Evolutionary conservation across 2,888 invertebrate genomes (phyloP), one percentile per base, ranked within the genome.

Genomic region (Campoplex nolae): DNA sequence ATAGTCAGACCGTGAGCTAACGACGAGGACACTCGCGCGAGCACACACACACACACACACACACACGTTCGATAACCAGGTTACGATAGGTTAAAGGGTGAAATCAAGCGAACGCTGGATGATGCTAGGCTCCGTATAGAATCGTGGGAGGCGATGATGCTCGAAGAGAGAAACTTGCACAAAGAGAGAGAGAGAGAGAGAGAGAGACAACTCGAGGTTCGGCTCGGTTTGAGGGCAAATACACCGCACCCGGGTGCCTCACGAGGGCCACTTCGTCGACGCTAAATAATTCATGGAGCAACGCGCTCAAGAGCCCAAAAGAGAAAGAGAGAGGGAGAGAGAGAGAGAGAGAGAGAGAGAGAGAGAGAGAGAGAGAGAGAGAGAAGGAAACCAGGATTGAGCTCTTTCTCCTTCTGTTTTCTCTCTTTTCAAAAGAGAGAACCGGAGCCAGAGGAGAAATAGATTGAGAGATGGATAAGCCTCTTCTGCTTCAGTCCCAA

Each of bases 201-300:
- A 68, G 82, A 42, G 70, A 79, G 56, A 68, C 65, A 73, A 83
- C 83, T 85, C 73, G 85, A 62, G 84, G 87, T 79, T 84, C 84
- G 79, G 81, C 83, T 88, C 86, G 89, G 92, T 91, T 90, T 87
- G 82, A 89, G 88, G 84, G 91, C 87, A 91, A 91, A 92, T 91
- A 92, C 91, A 89, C 86, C 56, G 23, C 48, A 48, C 67, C 58
- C 70, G 88, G 90, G 90, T 89, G 91, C 90, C 92, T 91, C 90
- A 58, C 84, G 89, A 91, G 91, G 91, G 91, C 90, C 92, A 92
- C 91, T 92, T 92, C 89, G 89, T 81, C 89, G 86, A 89, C 90
- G 90, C 88, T 92, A 92, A 92, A 93, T 92, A 92, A 93, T 92
- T 92, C 93, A 92, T 93, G 90, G 90, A 90, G 87, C 88, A 80